A percentile compares a stretch with the other conserved stretches of the same genome.
Evolutionary conservation across 2,113 vertebrate species (phyloP).

Genomic region (Corvus hawaiiensis): DNA sequence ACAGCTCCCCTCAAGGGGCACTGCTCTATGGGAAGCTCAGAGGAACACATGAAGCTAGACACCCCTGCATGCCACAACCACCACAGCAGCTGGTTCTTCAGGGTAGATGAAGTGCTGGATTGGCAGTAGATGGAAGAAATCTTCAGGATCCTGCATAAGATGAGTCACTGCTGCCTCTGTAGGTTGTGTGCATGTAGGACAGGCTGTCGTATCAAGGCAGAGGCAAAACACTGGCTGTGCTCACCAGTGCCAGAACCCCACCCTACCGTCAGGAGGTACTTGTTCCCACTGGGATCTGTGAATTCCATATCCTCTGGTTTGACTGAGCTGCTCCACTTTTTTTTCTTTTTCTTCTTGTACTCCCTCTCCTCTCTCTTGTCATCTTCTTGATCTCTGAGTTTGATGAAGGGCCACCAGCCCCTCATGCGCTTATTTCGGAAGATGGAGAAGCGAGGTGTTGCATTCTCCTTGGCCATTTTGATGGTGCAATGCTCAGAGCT

Average conservation of each 20-base stretch:
- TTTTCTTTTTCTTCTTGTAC: conserved; percentile 61
- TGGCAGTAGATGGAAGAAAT: neutral
- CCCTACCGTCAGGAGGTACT: conserved; percentile 81
- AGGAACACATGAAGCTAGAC: neutral
- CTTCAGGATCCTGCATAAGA: neutral
- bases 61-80: neutral
- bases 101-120: neutral
- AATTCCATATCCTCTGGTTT: conserved; percentile 81
- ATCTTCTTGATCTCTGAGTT: conserved; percentile 80
- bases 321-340: conserved; percentile 68
- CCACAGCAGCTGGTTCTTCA: neutral
- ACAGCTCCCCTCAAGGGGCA: neutral
- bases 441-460: conserved; percentile 83
- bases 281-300: conserved; percentile 78
- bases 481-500: conserved; percentile 78
- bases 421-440: conserved; percentile 86
- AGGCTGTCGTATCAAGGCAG: neutral
- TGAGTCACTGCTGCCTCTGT: neutral
- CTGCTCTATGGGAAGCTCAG: neutral
- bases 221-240: neutral
- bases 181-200: neutral
- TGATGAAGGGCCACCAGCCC: conserved; percentile 92
- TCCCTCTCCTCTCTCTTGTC: conserved; percentile 79
- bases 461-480: conserved; percentile 81
- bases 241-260: neutral